Evolutionary conservation across 2,113 vertebrate species (phyloP).

Genomic region (Clarias magur): DNA sequence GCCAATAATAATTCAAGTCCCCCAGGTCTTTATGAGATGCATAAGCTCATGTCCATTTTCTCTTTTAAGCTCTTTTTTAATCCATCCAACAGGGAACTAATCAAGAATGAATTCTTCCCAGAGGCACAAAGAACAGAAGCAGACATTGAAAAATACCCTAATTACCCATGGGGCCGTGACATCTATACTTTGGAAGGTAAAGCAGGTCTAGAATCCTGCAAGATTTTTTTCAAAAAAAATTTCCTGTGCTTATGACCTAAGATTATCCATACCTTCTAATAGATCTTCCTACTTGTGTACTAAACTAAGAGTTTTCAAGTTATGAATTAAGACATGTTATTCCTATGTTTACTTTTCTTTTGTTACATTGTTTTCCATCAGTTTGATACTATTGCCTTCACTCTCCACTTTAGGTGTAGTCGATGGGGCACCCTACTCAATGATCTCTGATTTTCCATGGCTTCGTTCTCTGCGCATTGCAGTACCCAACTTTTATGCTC

Average conservation of each 20-base stretch:
- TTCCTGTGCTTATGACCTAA: not conserved
- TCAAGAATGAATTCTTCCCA: slow-evolving; percentile 98
- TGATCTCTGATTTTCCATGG: slow-evolving; percentile 98
- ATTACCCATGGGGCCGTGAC: slow-evolving; percentile 95
- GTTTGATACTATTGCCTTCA: not conserved
- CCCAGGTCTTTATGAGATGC: not conserved
- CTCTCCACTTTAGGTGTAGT: slow-evolving; percentile 77
- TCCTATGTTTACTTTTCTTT: too few relatives aligned
- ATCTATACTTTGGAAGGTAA: slow-evolving; percentile 96
- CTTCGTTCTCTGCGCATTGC: slow-evolving; percentile 89
- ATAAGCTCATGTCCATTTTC: not conserved
- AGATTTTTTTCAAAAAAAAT: not conserved
- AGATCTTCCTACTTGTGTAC: not conserved
- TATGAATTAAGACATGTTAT: not conserved
- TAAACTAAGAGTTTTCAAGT: not conserved
- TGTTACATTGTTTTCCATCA: not conserved
- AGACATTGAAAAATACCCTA: slow-evolving; percentile 87
- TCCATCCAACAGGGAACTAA: slow-evolving; percentile 82
- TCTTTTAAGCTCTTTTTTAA: not conserved
- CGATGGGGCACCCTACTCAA: slow-evolving; percentile 91
- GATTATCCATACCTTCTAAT: not conserved
- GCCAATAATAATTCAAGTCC: not conserved
- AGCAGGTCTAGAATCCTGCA: slow-evolving; percentile 29
- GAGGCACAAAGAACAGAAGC: slow-evolving; percentile 92
- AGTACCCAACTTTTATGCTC: slow-evolving; percentile 92